Conservation (phyloP, 2,113 vertebrate genomes). For the Triplophysa dalaica region DNA sequence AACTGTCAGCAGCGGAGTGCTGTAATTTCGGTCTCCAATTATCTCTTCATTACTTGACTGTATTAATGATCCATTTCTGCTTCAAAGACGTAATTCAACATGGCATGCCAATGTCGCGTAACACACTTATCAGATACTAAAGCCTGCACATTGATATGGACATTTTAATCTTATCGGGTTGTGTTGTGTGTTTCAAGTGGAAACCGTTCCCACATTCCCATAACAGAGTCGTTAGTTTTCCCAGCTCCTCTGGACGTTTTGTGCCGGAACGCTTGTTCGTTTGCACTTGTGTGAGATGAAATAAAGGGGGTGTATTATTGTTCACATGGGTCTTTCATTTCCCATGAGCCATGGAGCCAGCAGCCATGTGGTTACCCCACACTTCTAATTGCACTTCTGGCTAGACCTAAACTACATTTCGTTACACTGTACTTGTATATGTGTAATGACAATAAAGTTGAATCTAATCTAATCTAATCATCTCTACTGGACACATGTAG, state of each 20-base stretch:
- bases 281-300: slow-evolving; percentile 47
- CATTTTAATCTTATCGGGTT: slow-evolving; percentile 40
- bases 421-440: too few species aligned
- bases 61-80: slow-evolving; percentile 25
- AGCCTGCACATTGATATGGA: not conserved
- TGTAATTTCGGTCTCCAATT: slow-evolving; percentile 18
- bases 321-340: slow-evolving; percentile 40
- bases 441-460: too few species aligned
- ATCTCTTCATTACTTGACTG: slow-evolving; percentile 22
- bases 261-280: slow-evolving; percentile 29
- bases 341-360: slow-evolving; percentile 15
- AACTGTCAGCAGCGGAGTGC: slow-evolving; percentile 18
- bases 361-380: slow-evolving; percentile 44
- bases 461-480: too few species aligned
- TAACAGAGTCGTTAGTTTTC: slow-evolving; percentile 3
- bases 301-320: slow-evolving; percentile 33
- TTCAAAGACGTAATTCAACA: slow-evolving; percentile 4
- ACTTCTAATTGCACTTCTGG: too few species aligned
- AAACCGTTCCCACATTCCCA: slow-evolving; percentile 30
- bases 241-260: not conserved
- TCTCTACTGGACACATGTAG: slow-evolving; percentile 20
- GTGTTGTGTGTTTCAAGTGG: slow-evolving; percentile 36
- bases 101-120: slow-evolving; percentile 11
- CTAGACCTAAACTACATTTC: too few species aligned
- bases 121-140: slow-evolving; percentile 25